Conservation (phyloP, 2,888 invertebrate species). For the Drosophila borborema region DNA sequence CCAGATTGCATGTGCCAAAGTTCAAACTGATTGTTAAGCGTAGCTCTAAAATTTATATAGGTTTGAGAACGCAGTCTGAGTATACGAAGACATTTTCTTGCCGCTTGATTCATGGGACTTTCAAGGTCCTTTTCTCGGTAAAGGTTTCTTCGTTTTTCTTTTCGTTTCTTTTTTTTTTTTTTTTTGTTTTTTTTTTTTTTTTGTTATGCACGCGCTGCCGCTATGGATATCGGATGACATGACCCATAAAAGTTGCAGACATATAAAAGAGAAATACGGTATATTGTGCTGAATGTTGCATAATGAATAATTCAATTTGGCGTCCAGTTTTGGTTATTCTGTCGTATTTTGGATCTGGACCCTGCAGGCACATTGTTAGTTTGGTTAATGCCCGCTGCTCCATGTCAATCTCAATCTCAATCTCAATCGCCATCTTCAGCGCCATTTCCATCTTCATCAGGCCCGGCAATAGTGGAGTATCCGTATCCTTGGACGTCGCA, state of each 20-base stretch:
- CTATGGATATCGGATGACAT: neutral
- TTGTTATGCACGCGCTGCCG: neutral
- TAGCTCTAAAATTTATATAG: neutral
- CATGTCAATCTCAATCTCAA: slow-evolving; percentile 54
- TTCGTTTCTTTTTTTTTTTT: too few relatives aligned
- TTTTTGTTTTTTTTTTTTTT: neutral
- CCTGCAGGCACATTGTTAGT: slow-evolving; percentile 40
- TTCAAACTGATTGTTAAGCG: neutral
- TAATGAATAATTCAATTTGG: slow-evolving; percentile 34
- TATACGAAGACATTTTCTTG: neutral
- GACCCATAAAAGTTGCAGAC: slow-evolving; percentile 5
- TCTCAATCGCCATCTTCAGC: slow-evolving; percentile 24
- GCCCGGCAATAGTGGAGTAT: neutral
- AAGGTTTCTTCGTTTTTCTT: neutral
- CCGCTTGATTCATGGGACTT: neutral
- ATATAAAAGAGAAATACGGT: neutral
- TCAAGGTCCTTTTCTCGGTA: neutral
- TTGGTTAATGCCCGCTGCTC: slow-evolving; percentile 42
- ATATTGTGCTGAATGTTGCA: slow-evolving; percentile 20
- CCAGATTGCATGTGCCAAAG: neutral
- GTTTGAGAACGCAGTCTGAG: neutral
- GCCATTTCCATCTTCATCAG: slow-evolving; percentile 30
- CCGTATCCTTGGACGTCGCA: slow-evolving; percentile 31
- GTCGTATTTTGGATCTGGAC: neutral
- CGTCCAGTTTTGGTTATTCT: slow-evolving; percentile 11